phyloP scores from a whole-genome alignment of 2,797 vertebrate genomes.

The Amniataba percoides region DNA sequence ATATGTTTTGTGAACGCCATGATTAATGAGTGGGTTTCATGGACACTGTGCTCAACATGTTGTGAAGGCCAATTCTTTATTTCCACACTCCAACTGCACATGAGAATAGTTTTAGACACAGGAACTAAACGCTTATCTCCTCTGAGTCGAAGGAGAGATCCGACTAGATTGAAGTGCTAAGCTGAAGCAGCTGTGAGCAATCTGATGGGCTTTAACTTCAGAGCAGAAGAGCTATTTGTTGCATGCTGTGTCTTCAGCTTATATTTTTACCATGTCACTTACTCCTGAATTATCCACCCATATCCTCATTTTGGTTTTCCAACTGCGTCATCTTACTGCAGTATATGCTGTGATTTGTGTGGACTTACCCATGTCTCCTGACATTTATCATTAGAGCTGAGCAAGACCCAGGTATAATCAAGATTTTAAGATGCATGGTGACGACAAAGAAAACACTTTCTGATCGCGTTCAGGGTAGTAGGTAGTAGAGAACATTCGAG shows the following conservation, averaged over 20 bases:
- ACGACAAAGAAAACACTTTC: neutral
- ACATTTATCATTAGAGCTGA: neutral
- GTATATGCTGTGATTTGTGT: neutral
- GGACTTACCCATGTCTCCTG: neutral
- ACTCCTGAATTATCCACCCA: constrained; percentile 5
- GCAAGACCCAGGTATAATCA: neutral
- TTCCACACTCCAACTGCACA: constrained; percentile 26
- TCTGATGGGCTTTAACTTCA: constrained; percentile 50
- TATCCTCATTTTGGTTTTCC: constrained; percentile 21
- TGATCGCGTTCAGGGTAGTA: neutral
- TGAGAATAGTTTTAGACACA: constrained; percentile 59
- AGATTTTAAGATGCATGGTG: neutral
- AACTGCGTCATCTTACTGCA: neutral
- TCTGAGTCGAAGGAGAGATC: constrained; percentile 44
- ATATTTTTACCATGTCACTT: constrained; percentile 36
- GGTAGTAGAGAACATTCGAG: neutral
- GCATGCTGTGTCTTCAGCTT: constrained; percentile 9
- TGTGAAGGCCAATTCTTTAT: constrained; percentile 29
- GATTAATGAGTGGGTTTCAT: constrained; percentile 7
- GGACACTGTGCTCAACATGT: constrained; percentile 1
- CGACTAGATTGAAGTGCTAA: constrained; percentile 58
- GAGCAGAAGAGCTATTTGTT: constrained; percentile 35
- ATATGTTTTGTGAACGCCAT: neutral
- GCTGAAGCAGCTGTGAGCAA: constrained; percentile 62
- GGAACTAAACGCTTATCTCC: constrained; percentile 59